Evolutionary conservation across 1,140 invertebrate genomes (phyloP), one percentile per base, ranked within the genome.

Genomic region (Drosophila saltans): DNA sequence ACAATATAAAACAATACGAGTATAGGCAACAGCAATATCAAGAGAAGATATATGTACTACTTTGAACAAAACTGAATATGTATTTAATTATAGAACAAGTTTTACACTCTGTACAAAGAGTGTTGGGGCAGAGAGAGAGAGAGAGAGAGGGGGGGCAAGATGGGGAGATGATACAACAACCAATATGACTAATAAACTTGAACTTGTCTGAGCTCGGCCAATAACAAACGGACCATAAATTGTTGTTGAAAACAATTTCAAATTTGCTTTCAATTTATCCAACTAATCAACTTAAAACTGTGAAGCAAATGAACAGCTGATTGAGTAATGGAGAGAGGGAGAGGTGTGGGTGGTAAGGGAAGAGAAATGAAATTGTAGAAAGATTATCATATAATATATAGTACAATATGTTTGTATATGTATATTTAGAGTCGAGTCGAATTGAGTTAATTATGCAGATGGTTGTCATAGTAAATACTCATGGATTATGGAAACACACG

Each of bases 161-260:
- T 56, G 41, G 72, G 57, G 33, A 5, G 33, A 36, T 36, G 33
- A 36, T 36, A 36, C 33, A 36, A 36, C 33, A 5, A 11, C 33
- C 21, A 40, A 69, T 57, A 67, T 88, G 83, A 83, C 69, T 88
- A 86, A 85, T 75, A 86, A 83, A 86, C 82, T 86, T 86, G 82
- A 86, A 88, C 82, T 86, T 86, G 82, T 66, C 66, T 43, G 66
- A 60, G 67, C 45, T 52, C 21, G 26, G 45, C 21, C 2, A 52
- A 52, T 24, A 26, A 36, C 33, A 52, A 26, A 52, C 21, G 45
- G 21, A 8, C 24, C 45, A 52, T 52, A 52, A 52, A 52, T 52
- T 36, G 33, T 52, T 52, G 45, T 52, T 26, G 57, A 65, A 76
- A 78, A 70, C 67, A 77, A 77, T 77, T 77, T 67, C 41, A 78